These are phyloP conservation scores for Colostygia pectinataria DNA, from an alignment of 2,888 invertebrate genomes.

Conservation along the genomic window DNA sequence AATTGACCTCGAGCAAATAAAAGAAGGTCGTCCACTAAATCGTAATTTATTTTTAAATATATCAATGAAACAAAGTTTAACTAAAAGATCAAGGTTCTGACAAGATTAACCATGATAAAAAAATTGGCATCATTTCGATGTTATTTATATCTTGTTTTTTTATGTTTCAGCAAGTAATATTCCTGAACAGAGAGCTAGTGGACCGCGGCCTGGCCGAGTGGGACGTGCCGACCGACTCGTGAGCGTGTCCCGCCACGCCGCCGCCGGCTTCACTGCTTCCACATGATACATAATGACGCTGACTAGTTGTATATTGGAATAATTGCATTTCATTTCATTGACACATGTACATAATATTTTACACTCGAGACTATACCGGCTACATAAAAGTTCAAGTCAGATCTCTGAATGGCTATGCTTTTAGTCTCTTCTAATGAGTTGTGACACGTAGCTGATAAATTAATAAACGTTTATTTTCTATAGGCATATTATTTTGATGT, in stretches of 20 bases:
- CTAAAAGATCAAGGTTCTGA: conserved; percentile 35
- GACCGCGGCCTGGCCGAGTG: conserved; percentile 92
- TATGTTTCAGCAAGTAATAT: conserved; percentile 88
- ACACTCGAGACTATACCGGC: conserved; percentile 38
- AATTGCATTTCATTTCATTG: conserved; percentile 65
- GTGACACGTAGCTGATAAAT: conserved; percentile 61
- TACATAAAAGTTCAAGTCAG: conserved; percentile 21
- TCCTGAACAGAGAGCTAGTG: conserved; percentile 93
- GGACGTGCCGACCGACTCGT: conserved; percentile 79
- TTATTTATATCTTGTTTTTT: conserved; percentile 17
- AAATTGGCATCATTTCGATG: conserved; percentile 32
- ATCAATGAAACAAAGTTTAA: conserved; percentile 28
- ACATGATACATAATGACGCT: conserved; percentile 47
- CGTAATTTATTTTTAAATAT: conserved; percentile 31
- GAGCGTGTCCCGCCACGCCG: conserved; percentile 43
- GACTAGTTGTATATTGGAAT: conserved; percentile 58
- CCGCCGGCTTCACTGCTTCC: conserved; percentile 29
- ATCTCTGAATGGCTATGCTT: conserved; percentile 38
- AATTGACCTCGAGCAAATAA: conserved; percentile 22
- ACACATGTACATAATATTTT: conserved; percentile 55
- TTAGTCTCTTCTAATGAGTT: conserved; percentile 55
- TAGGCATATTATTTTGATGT: conserved; percentile 40
- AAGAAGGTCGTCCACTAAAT: conserved; percentile 27
- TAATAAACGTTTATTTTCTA: conserved; percentile 58
- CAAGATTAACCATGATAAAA: conserved; percentile 17